phyloP scores from a whole-genome alignment of 2,113 vertebrate genomes.

The Dasyurus viverrinus region DNA sequence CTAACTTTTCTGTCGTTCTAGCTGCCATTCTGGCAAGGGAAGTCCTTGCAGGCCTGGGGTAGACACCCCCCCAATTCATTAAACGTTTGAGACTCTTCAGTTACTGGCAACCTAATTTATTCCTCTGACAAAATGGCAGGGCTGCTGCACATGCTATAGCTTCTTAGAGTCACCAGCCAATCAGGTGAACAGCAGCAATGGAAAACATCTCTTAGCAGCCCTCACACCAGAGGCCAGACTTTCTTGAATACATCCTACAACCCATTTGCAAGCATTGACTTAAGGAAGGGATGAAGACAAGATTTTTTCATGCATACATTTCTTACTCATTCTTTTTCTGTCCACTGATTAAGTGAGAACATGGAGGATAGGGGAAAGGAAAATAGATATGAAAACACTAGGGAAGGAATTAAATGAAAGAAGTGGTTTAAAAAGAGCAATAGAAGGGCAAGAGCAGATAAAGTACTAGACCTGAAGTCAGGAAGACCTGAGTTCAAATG shows the following conservation, averaged over 20 bases:
- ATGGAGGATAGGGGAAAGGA: neutral
- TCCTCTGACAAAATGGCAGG: neutral
- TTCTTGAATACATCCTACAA: neutral
- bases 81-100: neutral
- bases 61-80: neutral
- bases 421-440: neutral
- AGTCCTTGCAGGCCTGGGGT: neutral
- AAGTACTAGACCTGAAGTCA: no score
- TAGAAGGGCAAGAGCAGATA: neutral
- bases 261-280: neutral
- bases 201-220: neutral
- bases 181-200: neutral
- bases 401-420: neutral
- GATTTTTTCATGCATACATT: neutral
- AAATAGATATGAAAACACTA: neutral
- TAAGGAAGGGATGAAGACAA: neutral
- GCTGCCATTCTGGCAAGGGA: neutral
- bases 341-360: neutral
- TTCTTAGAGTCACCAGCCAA: neutral
- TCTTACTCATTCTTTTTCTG: neutral
- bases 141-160: neutral
- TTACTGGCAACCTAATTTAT: neutral
- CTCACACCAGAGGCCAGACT: neutral
- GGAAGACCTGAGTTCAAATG: no score
- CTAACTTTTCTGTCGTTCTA: neutral